Conservation (phyloP, 2,888 invertebrate genomes). For the Cacoxenus indagator region DNA sequence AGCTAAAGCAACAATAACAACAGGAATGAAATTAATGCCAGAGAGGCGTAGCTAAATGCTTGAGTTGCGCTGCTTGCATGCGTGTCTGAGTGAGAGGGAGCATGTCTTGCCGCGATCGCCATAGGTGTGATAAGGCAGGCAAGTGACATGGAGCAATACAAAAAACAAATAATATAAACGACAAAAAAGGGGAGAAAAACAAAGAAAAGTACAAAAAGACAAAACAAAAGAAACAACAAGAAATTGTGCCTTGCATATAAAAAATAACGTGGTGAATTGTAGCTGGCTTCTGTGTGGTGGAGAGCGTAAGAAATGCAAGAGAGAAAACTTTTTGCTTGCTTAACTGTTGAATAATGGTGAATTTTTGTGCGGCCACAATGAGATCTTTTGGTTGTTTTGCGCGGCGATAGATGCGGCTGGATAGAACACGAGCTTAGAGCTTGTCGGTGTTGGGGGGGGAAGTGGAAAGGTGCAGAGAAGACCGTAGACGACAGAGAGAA, state of each 20-base stretch:
- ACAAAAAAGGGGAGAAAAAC: background rate
- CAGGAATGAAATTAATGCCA: slow-evolving; percentile 25
- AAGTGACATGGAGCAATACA: slow-evolving; percentile 22
- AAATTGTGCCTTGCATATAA: background rate
- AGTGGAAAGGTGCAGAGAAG: background rate
- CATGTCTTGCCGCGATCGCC: slow-evolving; percentile 25
- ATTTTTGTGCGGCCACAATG: too few species aligned
- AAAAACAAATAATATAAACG: slow-evolving; percentile 7
- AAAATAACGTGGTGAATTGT: too few species aligned
- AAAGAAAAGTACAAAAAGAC: background rate
- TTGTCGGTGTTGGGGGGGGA: too few species aligned
- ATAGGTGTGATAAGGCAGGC: slow-evolving; percentile 53
- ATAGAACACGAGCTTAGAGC: too few species aligned
- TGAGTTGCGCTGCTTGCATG: slow-evolving; percentile 12
- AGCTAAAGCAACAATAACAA: slow-evolving; percentile 26
- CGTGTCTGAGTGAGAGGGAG: slow-evolving; percentile 35
- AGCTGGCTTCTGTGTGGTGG: background rate
- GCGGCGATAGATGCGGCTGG: too few species aligned
- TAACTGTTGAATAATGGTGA: too few species aligned
- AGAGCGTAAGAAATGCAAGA: background rate
- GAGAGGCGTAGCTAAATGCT: slow-evolving; percentile 57
- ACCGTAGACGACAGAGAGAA: too few species aligned
- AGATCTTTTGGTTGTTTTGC: too few species aligned
- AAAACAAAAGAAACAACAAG: background rate
- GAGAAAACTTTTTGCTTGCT: too few species aligned